Conservation (phyloP, 2,797 vertebrate genomes). For the Fratercula arctica region DNA sequence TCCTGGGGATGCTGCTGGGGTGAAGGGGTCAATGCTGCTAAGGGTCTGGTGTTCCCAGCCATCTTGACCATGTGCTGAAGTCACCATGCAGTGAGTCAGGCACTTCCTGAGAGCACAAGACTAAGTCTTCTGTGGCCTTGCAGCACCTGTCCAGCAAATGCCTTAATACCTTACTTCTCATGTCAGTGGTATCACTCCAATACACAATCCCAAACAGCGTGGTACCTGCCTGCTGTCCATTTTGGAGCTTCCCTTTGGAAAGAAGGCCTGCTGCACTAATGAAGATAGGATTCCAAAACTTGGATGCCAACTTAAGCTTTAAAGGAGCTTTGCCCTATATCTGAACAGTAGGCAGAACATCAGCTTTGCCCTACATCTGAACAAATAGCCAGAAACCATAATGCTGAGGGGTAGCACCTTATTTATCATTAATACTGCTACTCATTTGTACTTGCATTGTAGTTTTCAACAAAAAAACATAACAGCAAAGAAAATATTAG, state of each 20-base stretch:
- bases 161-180: background rate
- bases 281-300: background rate
- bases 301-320: background rate
- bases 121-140: background rate
- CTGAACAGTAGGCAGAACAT: background rate
- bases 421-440: background rate
- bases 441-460: background rate
- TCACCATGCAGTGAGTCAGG: background rate
- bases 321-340: background rate
- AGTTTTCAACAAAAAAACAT: background rate
- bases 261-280: background rate
- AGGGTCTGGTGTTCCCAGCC: background rate
- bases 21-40: background rate
- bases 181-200: background rate
- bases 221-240: rapidly evolving
- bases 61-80: rapidly evolving
- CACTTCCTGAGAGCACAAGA: background rate
- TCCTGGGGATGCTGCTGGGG: background rate
- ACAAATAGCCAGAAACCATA: background rate
- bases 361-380: background rate
- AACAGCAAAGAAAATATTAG: background rate
- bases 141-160: background rate
- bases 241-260: background rate
- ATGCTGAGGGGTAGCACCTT: background rate
- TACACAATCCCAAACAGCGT: rapidly evolving